These are phyloP conservation scores for Drosophila nigromelanica DNA, from an alignment of 1,140 invertebrate species.

Conservation along the genomic window DNA sequence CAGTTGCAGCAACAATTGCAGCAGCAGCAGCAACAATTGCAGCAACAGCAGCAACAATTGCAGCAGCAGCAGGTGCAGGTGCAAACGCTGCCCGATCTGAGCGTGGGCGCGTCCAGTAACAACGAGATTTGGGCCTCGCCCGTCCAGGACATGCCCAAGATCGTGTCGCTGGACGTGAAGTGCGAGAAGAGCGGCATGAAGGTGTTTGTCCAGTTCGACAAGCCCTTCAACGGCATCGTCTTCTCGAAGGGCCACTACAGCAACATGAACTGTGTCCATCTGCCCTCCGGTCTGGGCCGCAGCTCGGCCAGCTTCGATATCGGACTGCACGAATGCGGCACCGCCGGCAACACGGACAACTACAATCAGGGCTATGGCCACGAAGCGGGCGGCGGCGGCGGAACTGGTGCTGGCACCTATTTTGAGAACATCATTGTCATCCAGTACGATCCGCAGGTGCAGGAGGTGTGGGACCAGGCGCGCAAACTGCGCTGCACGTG, in stretches of 20 bases:
- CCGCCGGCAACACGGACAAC: constrained; percentile 94
- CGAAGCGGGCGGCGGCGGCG: constrained; percentile 83
- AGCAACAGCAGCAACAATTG: constrained; percentile 85
- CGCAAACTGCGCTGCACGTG: constrained; percentile 96
- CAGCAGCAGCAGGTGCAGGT: constrained; percentile 86
- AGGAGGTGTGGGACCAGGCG: constrained; percentile 98
- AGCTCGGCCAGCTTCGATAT: constrained; percentile 95
- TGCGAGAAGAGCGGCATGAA: constrained; percentile 98
- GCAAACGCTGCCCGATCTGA: constrained; percentile 83
- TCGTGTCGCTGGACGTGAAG: constrained; percentile 95
- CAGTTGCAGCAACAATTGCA: constrained; percentile 84
- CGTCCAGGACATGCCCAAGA: constrained; percentile 94
- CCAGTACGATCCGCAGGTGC: constrained; percentile 97
- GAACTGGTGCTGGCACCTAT: constrained; percentile 93
- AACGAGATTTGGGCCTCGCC: constrained; percentile 93
- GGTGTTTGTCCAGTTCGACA: constrained; percentile 95
- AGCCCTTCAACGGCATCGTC: constrained; percentile 97
- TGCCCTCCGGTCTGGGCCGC: constrained; percentile 93
- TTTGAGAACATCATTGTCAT: constrained; percentile 98
- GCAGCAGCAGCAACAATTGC: constrained; percentile 73
- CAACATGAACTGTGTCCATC: constrained; percentile 95
- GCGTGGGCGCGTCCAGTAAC: constrained; percentile 82
- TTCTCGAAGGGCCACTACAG: constrained; percentile 97
- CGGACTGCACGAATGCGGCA: constrained; percentile 95
- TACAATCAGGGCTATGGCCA: constrained; percentile 92